These are phyloP conservation scores for Platichthys flesus DNA, from an alignment of 2,113 vertebrate genomes.

Conservation along the genomic window DNA sequence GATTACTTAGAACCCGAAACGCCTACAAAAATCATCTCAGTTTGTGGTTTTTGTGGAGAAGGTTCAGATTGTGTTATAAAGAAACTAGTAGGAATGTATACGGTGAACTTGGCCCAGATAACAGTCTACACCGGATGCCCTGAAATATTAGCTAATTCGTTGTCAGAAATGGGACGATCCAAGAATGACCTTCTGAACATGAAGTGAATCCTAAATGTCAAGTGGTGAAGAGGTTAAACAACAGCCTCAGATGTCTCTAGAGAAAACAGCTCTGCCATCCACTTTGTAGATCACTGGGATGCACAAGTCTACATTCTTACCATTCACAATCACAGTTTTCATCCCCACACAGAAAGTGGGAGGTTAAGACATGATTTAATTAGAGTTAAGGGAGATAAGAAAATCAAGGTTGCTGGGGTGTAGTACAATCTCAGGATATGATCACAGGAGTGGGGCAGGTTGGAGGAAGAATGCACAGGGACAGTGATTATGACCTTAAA, in stretches of 20 bases:
- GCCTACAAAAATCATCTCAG: no score
- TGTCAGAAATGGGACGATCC: no score
- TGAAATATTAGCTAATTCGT: background rate
- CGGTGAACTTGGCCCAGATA: no score
- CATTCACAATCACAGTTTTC: slow-evolving; percentile 51
- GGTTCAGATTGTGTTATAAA: no score
- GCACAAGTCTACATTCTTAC: slow-evolving; percentile 46
- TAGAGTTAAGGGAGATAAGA: slow-evolving; percentile 18
- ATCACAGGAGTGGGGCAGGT: background rate
- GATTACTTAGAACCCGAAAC: no score
- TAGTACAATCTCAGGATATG: slow-evolving; percentile 4
- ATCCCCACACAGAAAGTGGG: slow-evolving; percentile 46
- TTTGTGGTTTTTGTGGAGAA: no score
- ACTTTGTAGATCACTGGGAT: slow-evolving; percentile 22
- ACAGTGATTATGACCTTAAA: slow-evolving; percentile 10
- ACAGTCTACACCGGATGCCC: background rate
- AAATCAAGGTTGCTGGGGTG: slow-evolving; percentile 1
- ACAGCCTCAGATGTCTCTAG: slow-evolving; percentile 1
- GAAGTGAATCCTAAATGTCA: background rate
- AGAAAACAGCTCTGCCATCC: background rate
- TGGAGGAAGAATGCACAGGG: slow-evolving; percentile 1
- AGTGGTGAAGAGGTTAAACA: background rate
- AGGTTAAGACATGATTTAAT: slow-evolving; percentile 46
- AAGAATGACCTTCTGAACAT: background rate
- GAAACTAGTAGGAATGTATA: no score